Conservation (phyloP, 2,888 invertebrate genomes). For the Mesorhabditis sp. region DNA sequence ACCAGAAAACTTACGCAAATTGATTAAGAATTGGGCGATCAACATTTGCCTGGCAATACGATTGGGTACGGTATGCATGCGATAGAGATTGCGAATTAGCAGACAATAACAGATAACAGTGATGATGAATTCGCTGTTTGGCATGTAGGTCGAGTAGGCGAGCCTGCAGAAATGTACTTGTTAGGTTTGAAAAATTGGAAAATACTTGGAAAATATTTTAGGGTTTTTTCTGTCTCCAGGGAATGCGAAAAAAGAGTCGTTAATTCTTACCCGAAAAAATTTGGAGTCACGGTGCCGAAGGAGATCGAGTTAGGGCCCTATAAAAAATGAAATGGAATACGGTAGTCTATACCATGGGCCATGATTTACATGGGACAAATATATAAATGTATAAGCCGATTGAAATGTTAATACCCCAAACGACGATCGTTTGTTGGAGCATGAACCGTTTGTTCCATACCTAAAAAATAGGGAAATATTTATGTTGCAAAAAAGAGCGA, state of each 20-base stretch:
- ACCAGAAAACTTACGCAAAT: background rate
- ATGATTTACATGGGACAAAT: too few species aligned
- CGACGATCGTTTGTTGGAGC: too few species aligned
- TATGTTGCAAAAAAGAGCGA: too few species aligned
- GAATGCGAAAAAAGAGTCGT: background rate
- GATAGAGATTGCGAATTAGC: background rate
- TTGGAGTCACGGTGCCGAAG: slow-evolving; percentile 3
- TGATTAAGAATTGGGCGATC: background rate
- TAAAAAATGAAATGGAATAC: background rate
- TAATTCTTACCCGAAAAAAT: background rate
- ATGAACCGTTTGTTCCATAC: too few species aligned
- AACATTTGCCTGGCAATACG: background rate
- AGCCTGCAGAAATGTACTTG: too few species aligned
- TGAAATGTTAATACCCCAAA: too few species aligned
- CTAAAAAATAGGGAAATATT: too few species aligned
- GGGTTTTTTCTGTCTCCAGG: too few species aligned
- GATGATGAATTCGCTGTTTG: background rate
- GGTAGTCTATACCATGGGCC: too few species aligned
- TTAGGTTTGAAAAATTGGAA: too few species aligned
- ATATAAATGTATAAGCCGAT: too few species aligned
- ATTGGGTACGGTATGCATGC: background rate
- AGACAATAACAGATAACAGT: background rate
- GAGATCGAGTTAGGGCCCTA: background rate
- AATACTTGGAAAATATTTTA: too few species aligned
- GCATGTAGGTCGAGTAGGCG: background rate